Conservation (phyloP, 2,113 vertebrate genomes). For the Bucco capensis region DNA sequence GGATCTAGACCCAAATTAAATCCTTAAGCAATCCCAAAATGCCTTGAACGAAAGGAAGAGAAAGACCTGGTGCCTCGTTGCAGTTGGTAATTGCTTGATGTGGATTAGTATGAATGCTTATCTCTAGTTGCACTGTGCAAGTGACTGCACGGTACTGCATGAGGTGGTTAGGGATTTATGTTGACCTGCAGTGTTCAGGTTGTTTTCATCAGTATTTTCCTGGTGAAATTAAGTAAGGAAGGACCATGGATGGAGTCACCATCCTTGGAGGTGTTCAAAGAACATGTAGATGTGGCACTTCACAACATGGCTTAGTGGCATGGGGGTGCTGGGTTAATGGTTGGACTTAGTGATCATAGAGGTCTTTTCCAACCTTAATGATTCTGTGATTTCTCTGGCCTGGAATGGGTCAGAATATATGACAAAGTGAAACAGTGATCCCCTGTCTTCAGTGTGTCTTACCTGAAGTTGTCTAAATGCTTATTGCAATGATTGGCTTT, state of each 20-base stretch:
- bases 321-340: too few species aligned
- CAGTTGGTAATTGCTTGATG: not conserved
- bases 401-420: not conserved
- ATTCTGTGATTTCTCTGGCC: not conserved
- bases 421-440: not conserved
- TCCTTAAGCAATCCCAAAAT: not conserved
- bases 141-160: not conserved
- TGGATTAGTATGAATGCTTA: not conserved
- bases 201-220: not conserved
- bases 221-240: not conserved
- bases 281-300: too few species aligned
- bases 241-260: too few species aligned
- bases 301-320: too few species aligned
- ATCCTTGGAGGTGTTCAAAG: too few species aligned
- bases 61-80: not conserved
- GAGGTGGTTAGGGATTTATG: not conserved
- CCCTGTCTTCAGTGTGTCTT: not conserved
- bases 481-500: not conserved
- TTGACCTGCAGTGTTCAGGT: not conserved
- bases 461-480: not conserved
- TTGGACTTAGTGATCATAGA: too few species aligned
- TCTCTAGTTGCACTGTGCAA: not conserved
- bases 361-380: too few species aligned
- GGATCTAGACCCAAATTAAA: not conserved
- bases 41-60: not conserved